Conservation (phyloP, 2,797 vertebrate genomes). For the Sebastes elongatus region DNA sequence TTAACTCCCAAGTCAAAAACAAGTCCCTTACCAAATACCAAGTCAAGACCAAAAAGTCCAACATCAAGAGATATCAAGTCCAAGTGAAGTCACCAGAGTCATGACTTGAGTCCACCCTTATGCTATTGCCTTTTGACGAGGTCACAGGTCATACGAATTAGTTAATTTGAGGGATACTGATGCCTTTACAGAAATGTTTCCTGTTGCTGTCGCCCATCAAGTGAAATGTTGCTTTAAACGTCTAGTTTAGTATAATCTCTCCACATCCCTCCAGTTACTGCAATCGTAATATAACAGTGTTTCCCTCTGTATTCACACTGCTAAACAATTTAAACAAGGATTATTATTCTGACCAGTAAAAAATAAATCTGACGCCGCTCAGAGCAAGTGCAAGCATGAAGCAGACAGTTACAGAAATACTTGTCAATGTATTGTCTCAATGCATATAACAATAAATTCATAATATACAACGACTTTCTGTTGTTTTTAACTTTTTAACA, state of each 20-base stretch:
- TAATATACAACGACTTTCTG: slow-evolving; percentile 24
- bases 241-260: neutral
- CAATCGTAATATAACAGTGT: neutral
- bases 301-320: neutral
- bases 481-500: slow-evolving; percentile 29
- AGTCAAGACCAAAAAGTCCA: neutral
- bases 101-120: neutral
- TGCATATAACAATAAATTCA: slow-evolving; percentile 30
- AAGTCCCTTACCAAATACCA: too few species aligned
- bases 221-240: slow-evolving; percentile 29
- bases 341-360: slow-evolving; percentile 8
- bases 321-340: neutral
- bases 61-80: neutral
- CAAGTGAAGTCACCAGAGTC: neutral
- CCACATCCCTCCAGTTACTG: neutral
- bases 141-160: neutral
- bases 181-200: neutral
- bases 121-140: too few species aligned
- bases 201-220: neutral
- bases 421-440: slow-evolving; percentile 17
- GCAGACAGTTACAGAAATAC: slow-evolving; percentile 33
- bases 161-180: neutral
- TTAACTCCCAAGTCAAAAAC: neutral
- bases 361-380: neutral
- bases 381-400: slow-evolving; percentile 34